phyloP scores from a whole-genome alignment of 2,797 vertebrate genomes.

The Bucorvus abyssinicus region DNA sequence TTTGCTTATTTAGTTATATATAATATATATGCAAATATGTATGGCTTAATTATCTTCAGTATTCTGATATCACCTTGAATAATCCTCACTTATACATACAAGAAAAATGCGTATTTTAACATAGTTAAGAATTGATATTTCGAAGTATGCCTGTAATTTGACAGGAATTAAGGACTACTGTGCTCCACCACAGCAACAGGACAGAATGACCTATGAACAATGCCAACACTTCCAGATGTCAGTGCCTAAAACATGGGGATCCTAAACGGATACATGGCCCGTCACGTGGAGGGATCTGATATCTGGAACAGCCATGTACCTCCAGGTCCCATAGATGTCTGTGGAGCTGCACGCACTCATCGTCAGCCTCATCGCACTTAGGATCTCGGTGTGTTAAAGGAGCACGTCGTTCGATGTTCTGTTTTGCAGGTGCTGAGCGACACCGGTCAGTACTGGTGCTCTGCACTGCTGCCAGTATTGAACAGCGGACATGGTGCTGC shows the following conservation, averaged over 20 bases:
- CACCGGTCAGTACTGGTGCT: not conserved
- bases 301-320: not conserved
- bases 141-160: constrained; percentile 44
- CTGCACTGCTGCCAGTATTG: not conserved
- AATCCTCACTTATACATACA: constrained; percentile 71
- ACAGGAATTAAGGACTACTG: constrained; percentile 24
- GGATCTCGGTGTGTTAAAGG: rapidly evolving
- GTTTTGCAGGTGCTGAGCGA: not conserved
- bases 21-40: constrained; percentile 76
- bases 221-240: not conserved
- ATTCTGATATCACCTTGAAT: constrained; percentile 72
- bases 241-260: not conserved
- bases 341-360: not conserved
- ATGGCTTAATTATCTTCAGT: constrained; percentile 79
- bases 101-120: constrained; percentile 69
- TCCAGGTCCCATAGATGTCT: rapidly evolving
- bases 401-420: not conserved
- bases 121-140: constrained; percentile 59
- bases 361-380: not conserved
- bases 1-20: constrained; percentile 74
- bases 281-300: not conserved
- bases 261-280: not conserved
- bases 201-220: not conserved
- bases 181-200: constrained; percentile 35
- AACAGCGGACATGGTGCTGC: not conserved